Evolutionary conservation across 2,888 invertebrate species (phyloP).

Genomic region (Sphinx pinastri): DNA sequence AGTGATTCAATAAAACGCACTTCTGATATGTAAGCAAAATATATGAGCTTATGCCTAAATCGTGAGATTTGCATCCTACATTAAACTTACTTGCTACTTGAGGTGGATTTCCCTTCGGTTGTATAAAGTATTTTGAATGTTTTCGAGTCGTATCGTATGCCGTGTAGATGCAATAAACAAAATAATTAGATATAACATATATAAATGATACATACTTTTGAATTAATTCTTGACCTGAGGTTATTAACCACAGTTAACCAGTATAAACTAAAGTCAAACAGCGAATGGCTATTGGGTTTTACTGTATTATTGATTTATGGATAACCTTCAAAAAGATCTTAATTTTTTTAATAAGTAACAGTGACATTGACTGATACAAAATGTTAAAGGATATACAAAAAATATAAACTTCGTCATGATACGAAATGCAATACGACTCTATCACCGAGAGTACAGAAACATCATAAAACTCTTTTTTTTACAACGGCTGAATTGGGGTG

Average conservation of each 20-base stretch:
- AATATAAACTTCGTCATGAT: neutral
- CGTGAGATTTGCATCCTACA: neutral
- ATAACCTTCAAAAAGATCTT: too few species aligned
- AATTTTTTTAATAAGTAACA: too few species aligned
- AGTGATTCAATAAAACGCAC: too few species aligned
- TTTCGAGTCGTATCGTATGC: constrained; percentile 35
- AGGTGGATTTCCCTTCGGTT: constrained; percentile 76
- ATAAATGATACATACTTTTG: too few species aligned
- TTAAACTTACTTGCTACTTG: constrained; percentile 49
- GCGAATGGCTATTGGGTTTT: too few species aligned
- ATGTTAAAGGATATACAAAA: too few species aligned
- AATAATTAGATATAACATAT: too few species aligned
- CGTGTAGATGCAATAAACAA: neutral
- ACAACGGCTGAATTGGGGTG: too few species aligned
- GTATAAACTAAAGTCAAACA: too few species aligned
- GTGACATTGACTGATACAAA: too few species aligned
- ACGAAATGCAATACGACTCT: constrained; percentile 9
- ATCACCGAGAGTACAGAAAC: constrained; percentile 12
- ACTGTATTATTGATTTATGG: too few species aligned
- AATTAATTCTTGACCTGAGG: neutral
- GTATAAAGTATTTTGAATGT: constrained; percentile 69
- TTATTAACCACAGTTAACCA: neutral
- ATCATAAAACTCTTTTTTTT: neutral
- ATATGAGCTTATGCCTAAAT: neutral
- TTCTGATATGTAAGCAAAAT: neutral